A percentile compares a stretch with the other conserved stretches of the same genome.
Conservation (phyloP, 2,797 vertebrate genomes). For the Ataeniobius toweri region DNA sequence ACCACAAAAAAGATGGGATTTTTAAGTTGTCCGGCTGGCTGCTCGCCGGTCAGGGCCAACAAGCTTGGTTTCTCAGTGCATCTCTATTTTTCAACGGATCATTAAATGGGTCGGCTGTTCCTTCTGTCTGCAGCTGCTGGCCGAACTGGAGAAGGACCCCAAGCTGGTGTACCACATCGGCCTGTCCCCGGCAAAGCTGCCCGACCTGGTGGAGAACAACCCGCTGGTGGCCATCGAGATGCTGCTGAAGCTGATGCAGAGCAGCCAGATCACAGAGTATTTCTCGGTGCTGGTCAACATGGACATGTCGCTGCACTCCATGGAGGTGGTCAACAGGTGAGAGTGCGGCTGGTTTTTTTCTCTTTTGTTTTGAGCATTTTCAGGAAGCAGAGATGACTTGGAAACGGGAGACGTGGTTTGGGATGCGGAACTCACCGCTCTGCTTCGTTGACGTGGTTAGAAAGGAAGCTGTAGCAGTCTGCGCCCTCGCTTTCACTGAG, state of each 20-base stretch:
- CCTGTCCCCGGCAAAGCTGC: conserved; percentile 92
- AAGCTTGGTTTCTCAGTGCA: background rate
- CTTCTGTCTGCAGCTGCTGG: conserved; percentile 84
- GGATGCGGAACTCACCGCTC: too few species aligned
- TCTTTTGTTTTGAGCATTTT: background rate
- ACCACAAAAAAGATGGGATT: background rate
- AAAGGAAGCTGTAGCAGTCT: too few species aligned
- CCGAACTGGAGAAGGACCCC: conserved; percentile 95
- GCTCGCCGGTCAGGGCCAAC: background rate
- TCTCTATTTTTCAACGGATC: background rate
- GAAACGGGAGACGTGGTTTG: too few species aligned
- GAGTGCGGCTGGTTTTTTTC: background rate
- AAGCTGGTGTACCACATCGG: conserved; percentile 98
- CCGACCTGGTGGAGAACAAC: conserved; percentile 98
- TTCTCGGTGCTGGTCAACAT: conserved; percentile 98
- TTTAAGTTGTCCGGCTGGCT: background rate
- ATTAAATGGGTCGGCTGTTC: background rate
- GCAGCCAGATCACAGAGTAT: conserved; percentile 98
- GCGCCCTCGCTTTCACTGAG: too few species aligned
- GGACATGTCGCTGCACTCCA: conserved; percentile 99
- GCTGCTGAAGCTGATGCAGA: conserved; percentile 98
- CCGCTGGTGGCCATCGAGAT: conserved; percentile 98
- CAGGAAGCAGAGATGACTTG: too few species aligned
- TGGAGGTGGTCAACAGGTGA: conserved; percentile 99
- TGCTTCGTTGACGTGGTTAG: too few species aligned